These are phyloP conservation scores for Charina bottae DNA, from an alignment of 2,113 vertebrate genomes.

Conservation along the genomic window DNA sequence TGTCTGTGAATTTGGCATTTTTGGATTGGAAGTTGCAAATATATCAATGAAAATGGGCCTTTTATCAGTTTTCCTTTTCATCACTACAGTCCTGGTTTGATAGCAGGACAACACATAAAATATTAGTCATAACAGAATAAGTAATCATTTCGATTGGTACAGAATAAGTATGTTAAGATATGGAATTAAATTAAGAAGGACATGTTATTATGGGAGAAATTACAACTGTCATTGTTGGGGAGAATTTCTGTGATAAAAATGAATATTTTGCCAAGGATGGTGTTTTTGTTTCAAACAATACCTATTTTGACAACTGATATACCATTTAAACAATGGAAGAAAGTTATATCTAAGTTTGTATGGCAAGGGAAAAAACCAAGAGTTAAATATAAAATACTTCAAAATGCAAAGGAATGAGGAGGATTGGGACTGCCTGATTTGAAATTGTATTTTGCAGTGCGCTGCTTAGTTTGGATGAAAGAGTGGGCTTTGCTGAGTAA, in stretches of 20 bases:
- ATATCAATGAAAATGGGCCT: conserved; percentile 1
- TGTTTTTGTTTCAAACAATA: neutral
- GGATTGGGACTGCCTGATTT: neutral
- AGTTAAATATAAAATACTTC: neutral
- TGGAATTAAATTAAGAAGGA: neutral
- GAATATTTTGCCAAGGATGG: neutral
- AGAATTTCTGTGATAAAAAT: neutral
- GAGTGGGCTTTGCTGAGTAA: neutral
- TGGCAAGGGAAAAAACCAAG: neutral
- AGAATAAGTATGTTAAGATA: neutral
- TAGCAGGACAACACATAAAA: neutral
- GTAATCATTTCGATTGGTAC: too few species aligned
- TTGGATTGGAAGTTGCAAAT: neutral
- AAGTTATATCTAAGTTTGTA: neutral
- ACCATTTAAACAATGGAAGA: neutral
- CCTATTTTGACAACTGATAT: neutral
- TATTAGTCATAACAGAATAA: neutral
- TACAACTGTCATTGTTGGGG: neutral
- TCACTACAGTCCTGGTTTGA: neutral
- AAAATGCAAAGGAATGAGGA: neutral
- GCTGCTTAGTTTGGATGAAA: neutral
- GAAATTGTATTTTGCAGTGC: neutral
- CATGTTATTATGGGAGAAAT: neutral
- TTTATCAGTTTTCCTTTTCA: conserved; percentile 22
- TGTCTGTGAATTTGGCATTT: neutral